phyloP scores from a whole-genome alignment of 2,888 invertebrate species.

The Macrophya annulata region DNA sequence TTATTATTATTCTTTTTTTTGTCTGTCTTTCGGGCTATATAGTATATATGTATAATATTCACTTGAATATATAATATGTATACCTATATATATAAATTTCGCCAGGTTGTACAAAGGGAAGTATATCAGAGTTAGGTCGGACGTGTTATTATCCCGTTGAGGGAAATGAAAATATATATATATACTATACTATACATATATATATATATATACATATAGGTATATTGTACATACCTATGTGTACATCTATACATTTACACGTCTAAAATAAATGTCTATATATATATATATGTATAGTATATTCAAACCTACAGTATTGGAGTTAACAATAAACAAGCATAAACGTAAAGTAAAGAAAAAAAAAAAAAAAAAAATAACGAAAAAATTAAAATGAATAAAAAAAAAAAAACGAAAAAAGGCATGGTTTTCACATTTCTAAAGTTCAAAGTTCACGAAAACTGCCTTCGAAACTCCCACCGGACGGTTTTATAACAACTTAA shows the following conservation, averaged over 20 bases:
- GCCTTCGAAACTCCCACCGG: not conserved
- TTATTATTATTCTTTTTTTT: not conserved
- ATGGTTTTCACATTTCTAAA: not conserved
- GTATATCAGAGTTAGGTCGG: constrained; percentile 45
- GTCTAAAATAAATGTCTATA: too few relatives aligned
- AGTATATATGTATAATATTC: not conserved
- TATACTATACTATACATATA: not conserved
- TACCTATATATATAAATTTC: not conserved
- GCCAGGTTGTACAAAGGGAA: not conserved
- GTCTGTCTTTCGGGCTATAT: not conserved
- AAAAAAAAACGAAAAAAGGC: not conserved
- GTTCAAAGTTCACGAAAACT: not conserved
- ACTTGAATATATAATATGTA: not conserved
- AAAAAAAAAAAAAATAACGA: not conserved
- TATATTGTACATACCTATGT: constrained; percentile 17
- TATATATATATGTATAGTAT: too few relatives aligned
- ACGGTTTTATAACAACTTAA: not conserved
- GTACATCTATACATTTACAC: too few relatives aligned
- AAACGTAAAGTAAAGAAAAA: not conserved
- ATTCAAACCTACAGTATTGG: too few relatives aligned
- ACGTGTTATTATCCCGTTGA: constrained; percentile 39
- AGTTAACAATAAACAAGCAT: not conserved
- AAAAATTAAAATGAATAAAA: too few relatives aligned
- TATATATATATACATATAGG: not conserved
- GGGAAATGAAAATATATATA: constrained; percentile 12